These are phyloP conservation scores for Hypanus sabinus DNA, from an alignment of 2,113 vertebrate species.

Conservation along the genomic window DNA sequence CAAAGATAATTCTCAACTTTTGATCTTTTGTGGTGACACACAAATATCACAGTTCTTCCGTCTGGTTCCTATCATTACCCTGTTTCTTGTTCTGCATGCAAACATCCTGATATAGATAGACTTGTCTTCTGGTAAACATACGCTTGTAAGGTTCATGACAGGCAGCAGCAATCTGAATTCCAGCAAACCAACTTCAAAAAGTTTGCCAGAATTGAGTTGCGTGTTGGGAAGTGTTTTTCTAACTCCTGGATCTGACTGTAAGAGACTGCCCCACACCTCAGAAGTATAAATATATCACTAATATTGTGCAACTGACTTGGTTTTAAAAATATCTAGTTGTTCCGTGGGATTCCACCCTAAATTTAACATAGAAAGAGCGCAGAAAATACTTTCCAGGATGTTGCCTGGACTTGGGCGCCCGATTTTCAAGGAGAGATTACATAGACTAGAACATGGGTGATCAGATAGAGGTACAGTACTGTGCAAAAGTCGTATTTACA, in stretches of 20 bases:
- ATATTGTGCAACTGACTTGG: not conserved
- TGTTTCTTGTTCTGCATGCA: not conserved
- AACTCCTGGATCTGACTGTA: not conserved
- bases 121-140: not conserved
- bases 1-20: conserved; percentile 1
- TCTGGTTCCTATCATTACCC: not conserved
- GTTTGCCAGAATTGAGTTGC: not conserved
- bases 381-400: too few species aligned
- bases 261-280: not conserved
- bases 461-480: too few species aligned
- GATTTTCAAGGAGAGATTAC: too few species aligned
- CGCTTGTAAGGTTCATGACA: too few species aligned
- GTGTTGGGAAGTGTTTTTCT: not conserved
- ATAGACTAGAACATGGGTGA: too few species aligned
- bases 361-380: too few species aligned
- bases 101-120: not conserved
- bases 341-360: too few species aligned
- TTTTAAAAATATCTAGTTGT: not conserved
- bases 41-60: not conserved
- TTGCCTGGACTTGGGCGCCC: too few species aligned
- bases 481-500: too few species aligned
- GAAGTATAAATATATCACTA: not conserved
- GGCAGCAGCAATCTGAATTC: not conserved
- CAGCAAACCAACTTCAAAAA: not conserved
- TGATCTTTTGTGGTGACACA: conserved; percentile 27